Base-by-base conservation (phyloP, 2,113 vertebrate species). In the Puffinus mauretanicus region DNA sequence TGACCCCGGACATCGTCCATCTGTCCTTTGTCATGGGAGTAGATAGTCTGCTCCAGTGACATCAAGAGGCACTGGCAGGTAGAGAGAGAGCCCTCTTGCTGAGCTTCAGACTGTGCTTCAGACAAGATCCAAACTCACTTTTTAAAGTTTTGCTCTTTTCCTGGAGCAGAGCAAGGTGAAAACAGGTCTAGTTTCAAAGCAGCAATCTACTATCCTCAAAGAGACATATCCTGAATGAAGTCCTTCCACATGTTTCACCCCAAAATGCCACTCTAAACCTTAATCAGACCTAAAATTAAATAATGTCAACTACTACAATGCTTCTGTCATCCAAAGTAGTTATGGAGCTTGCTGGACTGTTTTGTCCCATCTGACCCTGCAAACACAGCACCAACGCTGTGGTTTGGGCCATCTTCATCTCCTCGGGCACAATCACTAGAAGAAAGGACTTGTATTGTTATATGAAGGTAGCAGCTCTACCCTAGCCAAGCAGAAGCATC, bases 261-360 rank as follows among this genome's bases (percentile, higher is more conserved):
- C 46, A 22, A 73, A 72, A 64, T 67, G n/a, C 25, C 13, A 65
- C 29, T 86, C 25, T 54, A 81, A 78, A 25, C 34, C 30, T 36
- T 78, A 36, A 81, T 55, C 46, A 94, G 57, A 67, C 47, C 36
- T 60, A 60, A 73, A 83, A 77, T 54, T 58, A 64, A 66, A 76
- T 38, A 9, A 47, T 10, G 3, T 36, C 55, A 51, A 17, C 22
- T 83, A 57, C 32, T 54, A 34, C 0, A 0, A 25, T 30, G 11
- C 20, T 67, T 34, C 7, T 82, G 1, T 72, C 49, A 57, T 61
- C 32, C 34, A 47, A 65, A 85, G 36, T 9, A 83, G 55, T 1
- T 34, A 30, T 40, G 29, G 49, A 76, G 18, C 15, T 76, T 76
- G n/a, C 49, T 67, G 52, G 47, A 75, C 72, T 67, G 21, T 30